These are phyloP conservation scores for Leptobrachium ailaonicum DNA, from an alignment of 2,113 vertebrate genomes.

Conservation along the genomic window DNA sequence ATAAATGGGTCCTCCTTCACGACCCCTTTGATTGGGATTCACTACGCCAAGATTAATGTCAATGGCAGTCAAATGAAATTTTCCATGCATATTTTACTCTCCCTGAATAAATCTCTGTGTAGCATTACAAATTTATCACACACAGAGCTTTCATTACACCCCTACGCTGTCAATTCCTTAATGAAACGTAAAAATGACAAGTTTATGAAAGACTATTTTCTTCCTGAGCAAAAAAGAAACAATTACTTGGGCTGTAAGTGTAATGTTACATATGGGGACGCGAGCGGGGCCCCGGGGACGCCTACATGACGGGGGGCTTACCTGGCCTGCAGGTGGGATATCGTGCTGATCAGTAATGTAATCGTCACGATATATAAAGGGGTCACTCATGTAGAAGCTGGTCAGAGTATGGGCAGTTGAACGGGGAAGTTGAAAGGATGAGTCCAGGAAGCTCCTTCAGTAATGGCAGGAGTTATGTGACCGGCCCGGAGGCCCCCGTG, in stretches of 20 bases:
- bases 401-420: too few relatives aligned
- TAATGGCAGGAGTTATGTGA: too few relatives aligned
- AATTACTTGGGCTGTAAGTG: not conserved
- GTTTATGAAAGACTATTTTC: not conserved
- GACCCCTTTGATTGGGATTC: not conserved
- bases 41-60: slow-evolving; percentile 1
- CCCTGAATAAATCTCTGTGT: not conserved
- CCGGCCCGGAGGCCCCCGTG: too few relatives aligned
- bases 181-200: not conserved
- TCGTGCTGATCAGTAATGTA: too few relatives aligned
- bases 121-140: not conserved
- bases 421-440: too few relatives aligned
- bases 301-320: too few relatives aligned
- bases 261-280: too few relatives aligned
- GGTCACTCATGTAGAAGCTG: too few relatives aligned
- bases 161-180: not conserved
- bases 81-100: not conserved
- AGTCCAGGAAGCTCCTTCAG: too few relatives aligned
- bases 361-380: too few relatives aligned
- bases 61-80: slow-evolving; percentile 5
- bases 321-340: too few relatives aligned
- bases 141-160: not conserved
- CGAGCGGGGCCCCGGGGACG: too few relatives aligned
- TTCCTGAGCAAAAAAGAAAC: not conserved
- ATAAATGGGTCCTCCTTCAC: not conserved